phyloP scores from a whole-genome alignment of 2,888 invertebrate genomes.

The Selenia dentaria region DNA sequence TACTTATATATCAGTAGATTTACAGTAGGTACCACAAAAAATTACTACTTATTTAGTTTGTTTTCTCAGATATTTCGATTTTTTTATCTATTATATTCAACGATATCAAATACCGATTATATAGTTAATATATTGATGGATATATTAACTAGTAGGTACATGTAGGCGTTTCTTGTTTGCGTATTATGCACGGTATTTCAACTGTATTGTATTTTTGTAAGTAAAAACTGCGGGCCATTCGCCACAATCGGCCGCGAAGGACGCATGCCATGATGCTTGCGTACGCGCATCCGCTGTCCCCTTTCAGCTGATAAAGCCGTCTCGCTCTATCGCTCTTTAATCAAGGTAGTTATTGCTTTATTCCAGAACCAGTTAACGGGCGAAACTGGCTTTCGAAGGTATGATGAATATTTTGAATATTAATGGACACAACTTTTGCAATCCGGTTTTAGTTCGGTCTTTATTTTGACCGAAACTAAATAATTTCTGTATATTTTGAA shows the following conservation, averaged over 20 bases:
- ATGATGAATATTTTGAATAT: conserved; percentile 60
- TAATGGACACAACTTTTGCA: conserved; percentile 54
- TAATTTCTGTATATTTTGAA: too few species aligned
- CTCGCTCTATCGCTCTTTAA: conserved; percentile 46
- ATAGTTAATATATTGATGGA: too few species aligned
- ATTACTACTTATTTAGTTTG: too few species aligned
- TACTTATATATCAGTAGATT: too few species aligned
- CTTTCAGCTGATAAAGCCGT: conserved; percentile 45
- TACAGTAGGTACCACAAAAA: too few species aligned
- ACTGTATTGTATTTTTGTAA: conserved; percentile 46
- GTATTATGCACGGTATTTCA: too few species aligned
- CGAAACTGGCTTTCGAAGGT: conserved; percentile 49
- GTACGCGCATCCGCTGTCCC: conserved; percentile 59
- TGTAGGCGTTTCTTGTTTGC: too few species aligned
- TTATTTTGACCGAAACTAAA: not conserved
- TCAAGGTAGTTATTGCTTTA: conserved; percentile 58
- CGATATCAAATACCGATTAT: too few species aligned
- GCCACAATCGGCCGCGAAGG: conserved; percentile 70
- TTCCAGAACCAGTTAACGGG: conserved; percentile 62
- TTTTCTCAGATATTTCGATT: too few species aligned
- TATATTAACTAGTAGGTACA: too few species aligned
- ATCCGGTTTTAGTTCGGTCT: conserved; percentile 21
- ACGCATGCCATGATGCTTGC: conserved; percentile 58
- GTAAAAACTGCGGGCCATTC: conserved; percentile 58
- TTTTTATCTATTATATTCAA: too few species aligned